phyloP scores from a whole-genome alignment of 92 coral and sea anemone species.

The Pocillopora grandis region DNA sequence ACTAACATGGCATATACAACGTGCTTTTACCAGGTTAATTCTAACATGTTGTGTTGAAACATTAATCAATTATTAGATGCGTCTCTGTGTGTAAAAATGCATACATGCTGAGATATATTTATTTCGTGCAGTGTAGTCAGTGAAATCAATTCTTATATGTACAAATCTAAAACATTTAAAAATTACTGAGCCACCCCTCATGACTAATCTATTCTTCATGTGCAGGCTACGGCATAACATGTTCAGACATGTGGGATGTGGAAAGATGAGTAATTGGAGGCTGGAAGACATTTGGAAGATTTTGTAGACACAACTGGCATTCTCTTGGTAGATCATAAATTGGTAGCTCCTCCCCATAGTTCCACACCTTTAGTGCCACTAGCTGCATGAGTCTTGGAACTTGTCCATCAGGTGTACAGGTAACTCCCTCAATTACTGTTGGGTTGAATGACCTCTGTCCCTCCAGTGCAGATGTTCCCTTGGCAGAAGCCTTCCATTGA shows the following conservation, averaged over 20 bases:
- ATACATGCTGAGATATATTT: no score
- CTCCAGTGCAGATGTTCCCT: background rate
- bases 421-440: background rate
- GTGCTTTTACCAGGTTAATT: no score
- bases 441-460: constrained; percentile 5
- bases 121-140: no score
- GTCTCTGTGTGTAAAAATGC: no score
- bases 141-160: no score
- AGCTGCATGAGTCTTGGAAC: background rate
- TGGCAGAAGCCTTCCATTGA: background rate
- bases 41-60: no score
- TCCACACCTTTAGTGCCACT: background rate
- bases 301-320: background rate
- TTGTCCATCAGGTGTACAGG: background rate
- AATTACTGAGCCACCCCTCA: background rate
- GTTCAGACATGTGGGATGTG: background rate
- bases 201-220: background rate
- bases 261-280: background rate
- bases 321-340: constrained; percentile 7
- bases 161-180: no score
- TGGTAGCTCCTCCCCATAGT: constrained; percentile 13
- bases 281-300: background rate
- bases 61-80: no score
- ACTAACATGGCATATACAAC: no score
- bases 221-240: background rate